Percentiles rank a stretch among this genome's conserved stretches.
Conservation (phyloP, 2,888 invertebrate species). For the Tromatobia lineatoria region DNA sequence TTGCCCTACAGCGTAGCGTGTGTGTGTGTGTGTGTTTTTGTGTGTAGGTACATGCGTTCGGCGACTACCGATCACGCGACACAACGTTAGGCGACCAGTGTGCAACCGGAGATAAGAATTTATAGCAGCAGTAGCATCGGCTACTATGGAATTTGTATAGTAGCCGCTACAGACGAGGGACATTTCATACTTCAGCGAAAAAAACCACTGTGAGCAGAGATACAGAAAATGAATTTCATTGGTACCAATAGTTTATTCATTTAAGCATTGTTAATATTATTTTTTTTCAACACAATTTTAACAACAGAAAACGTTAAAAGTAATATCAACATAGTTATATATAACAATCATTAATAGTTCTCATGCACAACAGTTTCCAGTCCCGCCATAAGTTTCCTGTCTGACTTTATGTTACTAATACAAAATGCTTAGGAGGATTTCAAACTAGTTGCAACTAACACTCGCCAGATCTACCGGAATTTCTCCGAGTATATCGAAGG, state of each 20-base stretch:
- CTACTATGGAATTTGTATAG: slow-evolving; percentile 21
- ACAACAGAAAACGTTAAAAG: too few relatives aligned
- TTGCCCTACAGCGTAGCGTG: slow-evolving; percentile 20
- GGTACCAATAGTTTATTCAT: too few relatives aligned
- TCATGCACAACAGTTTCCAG: too few relatives aligned
- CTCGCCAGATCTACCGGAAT: neutral
- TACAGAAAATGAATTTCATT: too few relatives aligned
- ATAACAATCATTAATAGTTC: too few relatives aligned
- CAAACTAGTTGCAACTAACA: neutral
- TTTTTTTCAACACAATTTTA: too few relatives aligned
- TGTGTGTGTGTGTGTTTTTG: neutral
- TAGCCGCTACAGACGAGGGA: neutral
- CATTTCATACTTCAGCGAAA: slow-evolving; percentile 6
- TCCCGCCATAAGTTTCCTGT: too few relatives aligned
- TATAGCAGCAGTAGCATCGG: slow-evolving; percentile 30
- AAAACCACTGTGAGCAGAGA: neutral
- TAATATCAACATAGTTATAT: too few relatives aligned
- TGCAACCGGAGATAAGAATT: slow-evolving; percentile 48
- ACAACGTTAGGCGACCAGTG: slow-evolving; percentile 13
- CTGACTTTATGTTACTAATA: too few relatives aligned
- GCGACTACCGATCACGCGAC: slow-evolving; percentile 28
- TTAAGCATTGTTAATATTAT: too few relatives aligned
- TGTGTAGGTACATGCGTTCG: neutral
- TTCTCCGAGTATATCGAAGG: neutral
- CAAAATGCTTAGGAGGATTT: too few relatives aligned